Evolutionary conservation across 2,797 vertebrate genomes (phyloP).

Genomic region (Allobates femoralis): DNA sequence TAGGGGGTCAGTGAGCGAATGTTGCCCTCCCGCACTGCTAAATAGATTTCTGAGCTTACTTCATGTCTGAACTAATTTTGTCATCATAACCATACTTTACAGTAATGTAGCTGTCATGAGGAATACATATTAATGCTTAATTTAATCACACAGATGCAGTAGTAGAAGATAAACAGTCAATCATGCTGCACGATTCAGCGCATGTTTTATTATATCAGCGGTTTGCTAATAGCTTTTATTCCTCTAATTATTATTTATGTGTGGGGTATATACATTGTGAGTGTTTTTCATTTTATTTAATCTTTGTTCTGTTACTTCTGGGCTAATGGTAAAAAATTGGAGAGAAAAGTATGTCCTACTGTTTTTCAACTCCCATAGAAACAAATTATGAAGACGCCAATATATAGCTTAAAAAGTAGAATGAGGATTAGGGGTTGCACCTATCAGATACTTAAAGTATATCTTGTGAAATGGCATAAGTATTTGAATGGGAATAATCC

Average conservation of each 20-base stretch:
- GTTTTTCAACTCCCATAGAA: background rate
- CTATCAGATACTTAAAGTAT: too few species aligned
- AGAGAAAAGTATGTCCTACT: too few species aligned
- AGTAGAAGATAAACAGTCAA: slow-evolving; percentile 24
- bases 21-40: slow-evolving; percentile 41
- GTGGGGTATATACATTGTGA: slow-evolving; percentile 22
- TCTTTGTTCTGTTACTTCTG: background rate
- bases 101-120: slow-evolving; percentile 62
- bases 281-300: background rate
- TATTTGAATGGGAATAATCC: too few species aligned
- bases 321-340: too few species aligned
- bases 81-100: slow-evolving; percentile 70
- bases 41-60: slow-evolving; percentile 58
- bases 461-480: too few species aligned
- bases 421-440: too few species aligned
- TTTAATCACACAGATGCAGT: slow-evolving; percentile 68
- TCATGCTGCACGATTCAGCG: slow-evolving; percentile 15
- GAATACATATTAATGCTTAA: slow-evolving; percentile 33
- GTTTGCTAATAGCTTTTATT: slow-evolving; percentile 23
- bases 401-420: too few species aligned
- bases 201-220: slow-evolving; percentile 26
- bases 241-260: slow-evolving; percentile 18
- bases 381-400: background rate
- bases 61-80: slow-evolving; percentile 64
- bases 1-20: slow-evolving; percentile 41